These are phyloP conservation scores for Aulostomus chinensis DNA, from an alignment of 2,797 vertebrate species.

Conservation along the genomic window DNA sequence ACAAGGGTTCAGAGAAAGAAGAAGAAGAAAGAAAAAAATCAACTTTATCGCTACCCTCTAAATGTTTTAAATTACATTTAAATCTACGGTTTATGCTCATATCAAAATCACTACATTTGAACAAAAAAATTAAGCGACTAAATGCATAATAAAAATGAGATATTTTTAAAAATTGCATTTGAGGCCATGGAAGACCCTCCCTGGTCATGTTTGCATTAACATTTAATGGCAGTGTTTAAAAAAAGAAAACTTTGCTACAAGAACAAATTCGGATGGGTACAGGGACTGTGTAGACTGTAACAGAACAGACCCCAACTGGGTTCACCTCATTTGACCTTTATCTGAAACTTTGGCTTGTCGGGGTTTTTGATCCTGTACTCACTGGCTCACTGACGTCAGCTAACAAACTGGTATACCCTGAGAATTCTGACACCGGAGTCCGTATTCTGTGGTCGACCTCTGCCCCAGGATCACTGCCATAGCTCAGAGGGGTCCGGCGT, in stretches of 20 bases:
- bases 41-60: conserved; percentile 82
- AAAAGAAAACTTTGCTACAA: conserved; percentile 77
- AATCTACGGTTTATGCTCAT: conserved; percentile 86
- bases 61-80: conserved; percentile 93
- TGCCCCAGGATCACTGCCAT: conserved; percentile 87
- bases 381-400: conserved; percentile 97
- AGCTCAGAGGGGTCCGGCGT: conserved; percentile 94
- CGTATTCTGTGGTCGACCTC: conserved; percentile 96
- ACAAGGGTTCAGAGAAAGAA: conserved; percentile 86
- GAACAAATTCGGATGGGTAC: conserved; percentile 75
- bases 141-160: conserved; percentile 84
- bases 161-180: conserved; percentile 91
- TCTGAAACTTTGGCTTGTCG: conserved; percentile 99
- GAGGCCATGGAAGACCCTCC: conserved; percentile 96
- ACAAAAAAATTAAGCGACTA: conserved; percentile 85
- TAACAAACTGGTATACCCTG: conserved; percentile 99
- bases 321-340: conserved; percentile 87
- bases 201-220: conserved; percentile 95
- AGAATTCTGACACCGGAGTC: conserved; percentile 99
- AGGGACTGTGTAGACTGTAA: conserved; percentile 57
- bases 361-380: conserved; percentile 98
- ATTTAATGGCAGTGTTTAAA: conserved; percentile 98
- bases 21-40: conserved; percentile 73
- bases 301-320: conserved; percentile 79
- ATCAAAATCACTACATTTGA: conserved; percentile 85